Evolutionary conservation across 2,888 invertebrate species (phyloP).

Genomic region (Ctena decussata): DNA sequence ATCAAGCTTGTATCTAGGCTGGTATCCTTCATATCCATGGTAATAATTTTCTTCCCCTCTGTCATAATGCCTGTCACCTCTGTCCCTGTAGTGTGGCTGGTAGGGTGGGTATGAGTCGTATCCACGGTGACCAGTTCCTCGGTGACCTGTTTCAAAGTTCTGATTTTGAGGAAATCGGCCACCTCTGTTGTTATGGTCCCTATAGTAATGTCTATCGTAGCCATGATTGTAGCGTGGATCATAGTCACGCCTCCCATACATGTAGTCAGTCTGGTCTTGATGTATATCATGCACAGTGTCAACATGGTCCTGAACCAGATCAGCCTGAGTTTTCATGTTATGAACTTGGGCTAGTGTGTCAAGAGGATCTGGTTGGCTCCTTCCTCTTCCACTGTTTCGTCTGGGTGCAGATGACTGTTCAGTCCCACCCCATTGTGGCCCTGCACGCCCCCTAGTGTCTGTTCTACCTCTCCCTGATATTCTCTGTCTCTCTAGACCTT

Average conservation of each 20-base stretch:
- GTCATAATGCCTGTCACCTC: background rate
- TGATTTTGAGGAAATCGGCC: conserved; percentile 18
- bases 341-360: conserved; percentile 11
- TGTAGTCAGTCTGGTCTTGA: background rate
- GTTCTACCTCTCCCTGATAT: background rate
- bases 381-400: background rate
- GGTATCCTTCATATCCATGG: conserved; percentile 8
- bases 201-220: background rate
- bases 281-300: conserved; percentile 23
- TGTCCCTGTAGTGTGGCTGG: background rate
- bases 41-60: background rate
- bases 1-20: conserved; percentile 16
- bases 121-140: no score
- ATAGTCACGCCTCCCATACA: background rate
- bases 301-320: conserved; percentile 27
- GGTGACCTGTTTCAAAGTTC: conserved; percentile 14
- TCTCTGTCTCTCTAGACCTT: background rate
- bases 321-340: conserved; percentile 4
- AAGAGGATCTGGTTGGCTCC: background rate
- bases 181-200: background rate
- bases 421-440: background rate
- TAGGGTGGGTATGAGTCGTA: conserved; percentile 15
- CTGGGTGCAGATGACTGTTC: background rate
- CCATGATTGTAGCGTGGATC: background rate
- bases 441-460: background rate